Percentiles rank a stretch among this genome's conserved stretches.
These are phyloP conservation scores for Chrysochloris asiatica DNA, from an alignment of 2,113 vertebrate species.

Conservation along the genomic window DNA sequence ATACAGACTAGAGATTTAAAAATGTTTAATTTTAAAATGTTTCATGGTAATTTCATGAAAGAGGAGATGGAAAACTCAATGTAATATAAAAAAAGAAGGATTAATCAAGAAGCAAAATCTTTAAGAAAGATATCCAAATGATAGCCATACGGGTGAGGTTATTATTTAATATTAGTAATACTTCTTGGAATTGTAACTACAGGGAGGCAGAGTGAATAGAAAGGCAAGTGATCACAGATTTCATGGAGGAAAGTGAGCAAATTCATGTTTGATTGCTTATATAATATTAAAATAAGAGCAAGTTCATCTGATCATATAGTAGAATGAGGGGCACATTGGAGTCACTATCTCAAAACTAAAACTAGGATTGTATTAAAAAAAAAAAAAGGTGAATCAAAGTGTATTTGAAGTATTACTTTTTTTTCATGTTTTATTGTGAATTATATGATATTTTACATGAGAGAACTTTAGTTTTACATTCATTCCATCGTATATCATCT, in stretches of 20 bases:
- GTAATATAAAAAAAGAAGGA: background rate
- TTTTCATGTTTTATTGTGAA: too few species aligned
- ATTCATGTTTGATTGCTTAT: slow-evolving; percentile 15
- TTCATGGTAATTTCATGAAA: too few species aligned
- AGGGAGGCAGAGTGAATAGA: background rate
- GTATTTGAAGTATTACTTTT: too few species aligned
- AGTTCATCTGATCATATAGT: background rate
- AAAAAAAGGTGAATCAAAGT: too few species aligned
- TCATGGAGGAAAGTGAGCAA: background rate
- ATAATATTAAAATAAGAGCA: background rate
- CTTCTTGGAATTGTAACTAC: background rate
- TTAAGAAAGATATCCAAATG: background rate
- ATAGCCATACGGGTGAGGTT: background rate
- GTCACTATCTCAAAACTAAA: background rate
- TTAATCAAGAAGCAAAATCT: background rate
- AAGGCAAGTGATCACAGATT: background rate
- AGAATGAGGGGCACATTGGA: background rate
- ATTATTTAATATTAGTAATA: background rate
- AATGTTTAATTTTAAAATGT: background rate
- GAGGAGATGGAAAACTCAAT: background rate
- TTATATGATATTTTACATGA: too few species aligned
- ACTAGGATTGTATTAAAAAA: background rate
- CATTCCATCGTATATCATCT: too few species aligned
- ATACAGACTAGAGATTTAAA: background rate
- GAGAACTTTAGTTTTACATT: too few species aligned